Evolutionary conservation across 2,797 vertebrate genomes (phyloP).

Genomic region (Chloroceryle inda): DNA sequence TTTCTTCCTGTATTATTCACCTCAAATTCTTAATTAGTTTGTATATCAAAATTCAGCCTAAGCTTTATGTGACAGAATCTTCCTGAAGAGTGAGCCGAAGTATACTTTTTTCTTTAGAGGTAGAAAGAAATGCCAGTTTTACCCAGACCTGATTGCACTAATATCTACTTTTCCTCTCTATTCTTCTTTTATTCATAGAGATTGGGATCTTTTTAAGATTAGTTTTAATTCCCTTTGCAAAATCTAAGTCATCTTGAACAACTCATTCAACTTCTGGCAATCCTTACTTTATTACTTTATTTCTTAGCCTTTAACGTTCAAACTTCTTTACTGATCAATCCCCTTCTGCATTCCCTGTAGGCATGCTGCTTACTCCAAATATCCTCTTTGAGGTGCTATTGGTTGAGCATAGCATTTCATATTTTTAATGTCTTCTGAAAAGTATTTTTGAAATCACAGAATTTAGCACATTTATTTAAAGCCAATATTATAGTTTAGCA

Average conservation of each 20-base stretch:
- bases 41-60: neutral
- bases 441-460: slow-evolving; percentile 31
- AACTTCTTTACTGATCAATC: neutral
- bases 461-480: slow-evolving; percentile 58
- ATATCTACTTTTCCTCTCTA: neutral
- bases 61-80: neutral
- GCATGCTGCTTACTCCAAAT: neutral
- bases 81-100: neutral
- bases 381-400: neutral
- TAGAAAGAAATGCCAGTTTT: neutral
- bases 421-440: slow-evolving; percentile 18
- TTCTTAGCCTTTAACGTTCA: neutral
- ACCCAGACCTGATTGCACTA: neutral
- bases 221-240: neutral
- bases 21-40: neutral
- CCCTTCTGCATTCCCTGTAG: neutral
- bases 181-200: neutral
- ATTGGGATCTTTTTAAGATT: neutral
- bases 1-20: neutral
- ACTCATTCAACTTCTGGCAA: neutral
- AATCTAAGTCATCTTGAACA: neutral
- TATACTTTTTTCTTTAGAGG: neutral
- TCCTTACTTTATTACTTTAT: neutral
- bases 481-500: slow-evolving; percentile 29
- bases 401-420: slow-evolving; percentile 7